phyloP scores from a whole-genome alignment of 2,113 vertebrate genomes.

The Tauraco erythrolophus region DNA sequence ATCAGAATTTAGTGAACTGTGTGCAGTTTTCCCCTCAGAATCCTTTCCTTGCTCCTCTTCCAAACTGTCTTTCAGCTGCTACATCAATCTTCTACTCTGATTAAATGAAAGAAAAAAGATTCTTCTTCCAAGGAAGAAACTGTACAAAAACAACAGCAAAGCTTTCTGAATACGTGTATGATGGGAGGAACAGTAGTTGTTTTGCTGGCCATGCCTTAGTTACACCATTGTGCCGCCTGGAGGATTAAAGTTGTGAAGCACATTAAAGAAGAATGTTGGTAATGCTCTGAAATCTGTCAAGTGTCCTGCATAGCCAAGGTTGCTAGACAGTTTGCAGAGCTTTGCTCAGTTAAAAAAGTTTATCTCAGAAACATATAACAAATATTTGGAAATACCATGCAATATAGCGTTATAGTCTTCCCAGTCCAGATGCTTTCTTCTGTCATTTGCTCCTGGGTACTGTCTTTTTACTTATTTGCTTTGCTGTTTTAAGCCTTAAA shows the following conservation, averaged over 20 bases:
- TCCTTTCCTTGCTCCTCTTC: background rate
- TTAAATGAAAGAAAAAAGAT: background rate
- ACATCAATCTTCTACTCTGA: background rate
- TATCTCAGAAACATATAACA: background rate
- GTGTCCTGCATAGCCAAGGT: background rate
- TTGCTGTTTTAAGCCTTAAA: background rate
- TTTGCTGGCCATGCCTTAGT: background rate
- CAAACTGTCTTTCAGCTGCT: background rate
- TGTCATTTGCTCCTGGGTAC: background rate
- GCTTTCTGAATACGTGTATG: background rate
- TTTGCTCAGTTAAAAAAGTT: background rate
- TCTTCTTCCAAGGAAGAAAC: background rate
- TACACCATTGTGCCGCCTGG: background rate
- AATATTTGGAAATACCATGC: background rate
- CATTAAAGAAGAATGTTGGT: background rate
- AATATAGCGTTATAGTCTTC: background rate
- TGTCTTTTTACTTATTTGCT: background rate
- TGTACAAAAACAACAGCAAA: background rate
- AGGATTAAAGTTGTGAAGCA: background rate
- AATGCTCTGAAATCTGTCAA: background rate
- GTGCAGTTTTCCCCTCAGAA: background rate
- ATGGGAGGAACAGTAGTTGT: background rate
- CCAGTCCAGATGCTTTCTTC: background rate
- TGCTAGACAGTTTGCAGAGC: background rate
- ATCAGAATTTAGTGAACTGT: background rate